These are phyloP conservation scores for Drosophila tani DNA, from an alignment of 1,140 invertebrate species.

Conservation along the genomic window DNA sequence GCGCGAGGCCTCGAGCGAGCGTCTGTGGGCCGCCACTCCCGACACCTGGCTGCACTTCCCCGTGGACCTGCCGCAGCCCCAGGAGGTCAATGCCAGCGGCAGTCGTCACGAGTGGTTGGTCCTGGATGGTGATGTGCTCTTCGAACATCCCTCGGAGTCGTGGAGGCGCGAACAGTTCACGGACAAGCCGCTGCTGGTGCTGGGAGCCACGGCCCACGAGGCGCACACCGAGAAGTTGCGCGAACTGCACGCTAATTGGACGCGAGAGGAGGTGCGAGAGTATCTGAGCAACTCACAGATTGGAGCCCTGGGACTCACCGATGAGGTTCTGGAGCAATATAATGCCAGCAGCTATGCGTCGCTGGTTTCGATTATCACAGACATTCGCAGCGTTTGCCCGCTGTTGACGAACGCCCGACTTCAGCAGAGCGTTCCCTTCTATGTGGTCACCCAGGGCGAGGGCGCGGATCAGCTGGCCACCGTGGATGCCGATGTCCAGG, in stretches of 20 bases:
- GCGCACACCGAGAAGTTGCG: conserved; percentile 87
- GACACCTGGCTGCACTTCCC: conserved; percentile 89
- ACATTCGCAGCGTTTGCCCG: conserved; percentile 92
- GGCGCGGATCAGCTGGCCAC: conserved; percentile 87
- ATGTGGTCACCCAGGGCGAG: conserved; percentile 89
- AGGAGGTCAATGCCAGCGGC: conserved; percentile 85
- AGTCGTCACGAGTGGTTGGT: conserved; percentile 91
- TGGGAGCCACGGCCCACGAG: conserved; percentile 91
- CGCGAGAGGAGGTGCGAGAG: conserved; percentile 87
- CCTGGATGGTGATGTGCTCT: conserved; percentile 89
- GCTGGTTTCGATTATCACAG: conserved; percentile 90
- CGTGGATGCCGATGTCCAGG: conserved; percentile 89
- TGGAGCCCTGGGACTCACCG: conserved; percentile 87
- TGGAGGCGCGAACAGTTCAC: conserved; percentile 85
- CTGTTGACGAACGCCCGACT: conserved; percentile 88
- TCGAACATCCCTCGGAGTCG: conserved; percentile 87
- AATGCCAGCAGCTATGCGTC: conserved; percentile 88
- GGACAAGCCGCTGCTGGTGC: conserved; percentile 87
- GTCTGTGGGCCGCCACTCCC: conserved; percentile 89
- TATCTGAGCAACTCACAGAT: conserved; percentile 88
- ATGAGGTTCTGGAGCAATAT: conserved; percentile 88
- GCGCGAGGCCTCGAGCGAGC: conserved; percentile 87
- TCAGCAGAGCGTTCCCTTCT: conserved; percentile 88
- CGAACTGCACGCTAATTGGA: conserved; percentile 87
- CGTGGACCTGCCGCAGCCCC: conserved; percentile 87